Evolutionary conservation across 1,140 invertebrate species (phyloP), one percentile per base, ranked within the genome.

Genomic region (Bombus pyrosoma): DNA sequence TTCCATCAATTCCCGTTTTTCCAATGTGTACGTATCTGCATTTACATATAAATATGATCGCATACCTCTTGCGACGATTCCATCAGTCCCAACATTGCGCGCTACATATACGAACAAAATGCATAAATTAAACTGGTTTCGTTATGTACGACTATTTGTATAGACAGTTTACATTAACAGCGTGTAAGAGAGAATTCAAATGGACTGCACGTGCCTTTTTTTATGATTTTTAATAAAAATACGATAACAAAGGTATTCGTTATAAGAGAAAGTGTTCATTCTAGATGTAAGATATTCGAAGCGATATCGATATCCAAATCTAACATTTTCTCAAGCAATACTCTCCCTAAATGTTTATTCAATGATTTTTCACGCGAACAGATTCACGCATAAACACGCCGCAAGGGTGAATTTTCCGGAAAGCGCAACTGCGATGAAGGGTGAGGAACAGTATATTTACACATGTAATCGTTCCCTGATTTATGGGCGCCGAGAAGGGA

Each of bases 31-130:
- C 79, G 79, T 79, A 76, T 69, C 72, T 74, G 47, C 64, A 89
- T 89, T 89, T 89, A 85, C 88, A 89, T 89, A 89, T 88, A 89
- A 89, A 89, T 89, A 89, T 89, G 84, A 71, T 75, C 66, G 85
- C 47, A 53, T 22, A 22, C 47, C 75, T 71, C 72, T 84, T 68
- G 37, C 75, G 57, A 83, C 75, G 57, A 83, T 86, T 64, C 83
- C 73, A 83, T 83, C 62, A 72, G 76, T 83, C 57, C 83, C 87
- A 84, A 83, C 77, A 86, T 81, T 73, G 78, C 79, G 47, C 68
- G 83, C 66, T 68, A 79, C 69, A 78, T 68, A 41, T 68, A 74
- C 43, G 75, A 87, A 84, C 82, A 81, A 83, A 86, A 89, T 83
- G 86, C 87, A 90, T 87, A 90, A 87, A 86, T 89, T 89, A 89